These are phyloP conservation scores for Halichoerus grypus DNA, from an alignment of 2,113 vertebrate species.

Conservation along the genomic window DNA sequence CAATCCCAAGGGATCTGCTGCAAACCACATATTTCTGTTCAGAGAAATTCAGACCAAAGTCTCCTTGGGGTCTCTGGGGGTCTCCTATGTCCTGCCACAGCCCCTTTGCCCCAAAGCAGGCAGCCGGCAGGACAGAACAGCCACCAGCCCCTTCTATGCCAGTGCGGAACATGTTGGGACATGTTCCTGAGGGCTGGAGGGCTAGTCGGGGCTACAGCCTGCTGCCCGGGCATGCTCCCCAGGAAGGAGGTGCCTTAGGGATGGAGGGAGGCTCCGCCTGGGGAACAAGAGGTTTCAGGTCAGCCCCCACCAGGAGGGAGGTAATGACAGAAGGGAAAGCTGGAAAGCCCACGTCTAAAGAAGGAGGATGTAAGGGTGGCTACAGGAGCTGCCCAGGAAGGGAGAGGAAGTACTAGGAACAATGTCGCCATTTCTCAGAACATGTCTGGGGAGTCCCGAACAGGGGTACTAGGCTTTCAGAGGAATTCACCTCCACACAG, in stretches of 20 bases:
- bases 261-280: not conserved
- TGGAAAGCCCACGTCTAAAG: not conserved
- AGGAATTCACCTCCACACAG: slow-evolving; percentile 64
- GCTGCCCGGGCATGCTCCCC: not conserved
- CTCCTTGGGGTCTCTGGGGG: not conserved
- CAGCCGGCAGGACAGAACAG: not conserved
- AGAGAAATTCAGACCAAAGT: not conserved
- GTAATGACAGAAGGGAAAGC: not conserved
- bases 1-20: not conserved
- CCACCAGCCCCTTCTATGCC: not conserved
- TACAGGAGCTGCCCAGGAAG: slow-evolving; percentile 19
- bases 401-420: slow-evolving; percentile 75
- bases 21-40: not conserved
- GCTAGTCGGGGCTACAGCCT: not conserved
- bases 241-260: not conserved
- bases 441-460: slow-evolving; percentile 62
- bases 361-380: slow-evolving; percentile 35
- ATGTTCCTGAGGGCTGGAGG: slow-evolving; percentile 38
- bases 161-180: slow-evolving; percentile 53
- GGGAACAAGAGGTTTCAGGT: not conserved
- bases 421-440: slow-evolving; percentile 76
- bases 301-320: not conserved
- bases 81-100: not conserved
- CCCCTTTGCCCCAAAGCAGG: not conserved
- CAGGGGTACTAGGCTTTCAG: slow-evolving; percentile 40